A percentile compares a stretch with the other conserved stretches of the same genome.
These are phyloP conservation scores for Baccha elongata DNA, from an alignment of 2,888 invertebrate genomes.

Conservation along the genomic window DNA sequence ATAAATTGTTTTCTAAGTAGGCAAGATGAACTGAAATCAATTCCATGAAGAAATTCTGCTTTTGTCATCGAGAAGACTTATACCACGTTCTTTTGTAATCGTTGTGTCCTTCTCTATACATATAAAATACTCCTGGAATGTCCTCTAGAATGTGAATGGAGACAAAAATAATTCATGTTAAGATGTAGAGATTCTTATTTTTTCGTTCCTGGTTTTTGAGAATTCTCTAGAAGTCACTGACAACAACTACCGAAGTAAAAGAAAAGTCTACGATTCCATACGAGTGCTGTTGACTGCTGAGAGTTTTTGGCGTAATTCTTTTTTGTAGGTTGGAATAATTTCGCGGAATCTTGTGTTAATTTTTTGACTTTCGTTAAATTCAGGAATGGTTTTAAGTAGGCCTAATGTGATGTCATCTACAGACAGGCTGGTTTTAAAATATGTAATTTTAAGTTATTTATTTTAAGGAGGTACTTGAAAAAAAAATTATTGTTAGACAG, in stretches of 20 bases:
- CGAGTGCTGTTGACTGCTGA: too few species aligned
- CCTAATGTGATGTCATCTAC: slow-evolving; percentile 42
- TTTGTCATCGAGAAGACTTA: slow-evolving; percentile 60
- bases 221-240: slow-evolving; percentile 14
- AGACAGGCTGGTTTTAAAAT: slow-evolving; percentile 43
- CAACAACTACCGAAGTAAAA: slow-evolving; percentile 13
- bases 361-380: slow-evolving; percentile 22
- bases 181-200: slow-evolving; percentile 44
- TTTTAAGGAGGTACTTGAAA: slow-evolving; percentile 2
- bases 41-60: slow-evolving; percentile 69
- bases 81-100: slow-evolving; percentile 59
- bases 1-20: slow-evolving; percentile 73
- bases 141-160: slow-evolving; percentile 43
- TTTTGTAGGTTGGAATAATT: slow-evolving; percentile 20
- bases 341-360: background rate
- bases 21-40: slow-evolving; percentile 73
- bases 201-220: slow-evolving; percentile 19
- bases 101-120: slow-evolving; percentile 65
- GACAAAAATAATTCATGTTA: slow-evolving; percentile 65
- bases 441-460: slow-evolving; percentile 34
- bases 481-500: too few species aligned
- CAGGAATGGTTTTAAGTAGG: slow-evolving; percentile 24
- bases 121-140: slow-evolving; percentile 32
- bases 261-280: too few species aligned
- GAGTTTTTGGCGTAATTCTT: background rate